phyloP scores from a whole-genome alignment of 2,113 vertebrate genomes.

The Neotoma lepida region DNA sequence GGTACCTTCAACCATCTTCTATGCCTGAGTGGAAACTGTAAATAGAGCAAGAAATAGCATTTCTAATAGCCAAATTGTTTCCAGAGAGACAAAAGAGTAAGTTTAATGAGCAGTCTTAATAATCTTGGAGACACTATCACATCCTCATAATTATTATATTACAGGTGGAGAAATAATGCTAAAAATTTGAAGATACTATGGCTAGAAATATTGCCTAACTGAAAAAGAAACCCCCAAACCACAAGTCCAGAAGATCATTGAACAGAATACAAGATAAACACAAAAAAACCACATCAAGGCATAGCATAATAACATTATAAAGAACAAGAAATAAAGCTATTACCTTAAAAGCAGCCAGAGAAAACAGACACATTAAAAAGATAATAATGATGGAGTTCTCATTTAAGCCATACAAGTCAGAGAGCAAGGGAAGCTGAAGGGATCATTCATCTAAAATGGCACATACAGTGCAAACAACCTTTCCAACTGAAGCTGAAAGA shows the following conservation, averaged over 20 bases:
- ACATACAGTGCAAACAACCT: background rate
- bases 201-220: slow-evolving; percentile 21
- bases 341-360: slow-evolving; percentile 38
- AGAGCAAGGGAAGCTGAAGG: slow-evolving; percentile 12
- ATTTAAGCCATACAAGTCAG: background rate
- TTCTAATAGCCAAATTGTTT: slow-evolving; percentile 6
- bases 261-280: slow-evolving; percentile 53
- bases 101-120: background rate
- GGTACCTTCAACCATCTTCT: background rate
- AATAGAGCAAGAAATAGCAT: background rate
- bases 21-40: background rate
- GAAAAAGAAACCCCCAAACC: background rate
- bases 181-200: background rate
- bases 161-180: slow-evolving; percentile 34
- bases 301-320: background rate
- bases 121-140: background rate
- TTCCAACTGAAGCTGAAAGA: background rate
- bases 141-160: background rate
- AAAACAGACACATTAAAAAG: slow-evolving; percentile 29
- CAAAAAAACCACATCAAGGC: slow-evolving; percentile 54
- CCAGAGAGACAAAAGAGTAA: background rate
- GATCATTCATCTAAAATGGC: background rate
- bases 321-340: slow-evolving; percentile 44
- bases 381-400: background rate
- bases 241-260: slow-evolving; percentile 10